Conservation (phyloP, 2,113 vertebrate genomes). For the Laticauda laticaudata region DNA sequence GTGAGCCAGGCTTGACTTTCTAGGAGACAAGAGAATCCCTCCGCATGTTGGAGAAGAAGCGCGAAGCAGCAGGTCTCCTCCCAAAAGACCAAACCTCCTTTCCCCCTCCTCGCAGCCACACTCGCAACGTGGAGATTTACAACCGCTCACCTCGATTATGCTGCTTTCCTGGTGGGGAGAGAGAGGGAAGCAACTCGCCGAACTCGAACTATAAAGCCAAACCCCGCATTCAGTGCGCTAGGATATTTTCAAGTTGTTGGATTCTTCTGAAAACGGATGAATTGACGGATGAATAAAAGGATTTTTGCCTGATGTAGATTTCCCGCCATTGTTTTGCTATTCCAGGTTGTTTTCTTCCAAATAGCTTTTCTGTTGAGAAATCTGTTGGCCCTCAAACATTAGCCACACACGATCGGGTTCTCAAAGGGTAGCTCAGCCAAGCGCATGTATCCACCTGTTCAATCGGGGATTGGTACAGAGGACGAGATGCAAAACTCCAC, state of each 20-base stretch:
- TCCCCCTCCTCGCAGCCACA: background rate
- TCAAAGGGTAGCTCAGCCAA: background rate
- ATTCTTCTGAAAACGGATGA: background rate
- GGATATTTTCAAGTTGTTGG: background rate
- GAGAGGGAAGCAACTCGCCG: background rate
- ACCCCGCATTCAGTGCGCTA: background rate
- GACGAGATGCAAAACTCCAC: background rate
- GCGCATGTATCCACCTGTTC: background rate
- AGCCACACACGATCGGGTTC: background rate
- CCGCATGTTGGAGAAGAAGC: background rate
- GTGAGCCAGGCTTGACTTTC: background rate
- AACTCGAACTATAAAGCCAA: background rate
- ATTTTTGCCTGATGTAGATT: background rate
- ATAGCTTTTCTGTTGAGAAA: background rate
- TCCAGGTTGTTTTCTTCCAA: background rate
- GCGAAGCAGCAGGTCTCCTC: background rate
- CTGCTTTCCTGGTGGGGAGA: background rate
- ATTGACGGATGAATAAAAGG: background rate
- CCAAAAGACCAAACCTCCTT: background rate
- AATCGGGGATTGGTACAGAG: background rate
- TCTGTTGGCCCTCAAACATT: background rate
- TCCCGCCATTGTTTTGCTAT: background rate
- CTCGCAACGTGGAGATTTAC: background rate
- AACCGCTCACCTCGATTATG: background rate
- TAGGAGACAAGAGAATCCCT: background rate